Base-by-base conservation (phyloP, 2,888 invertebrate species). In the Craniophora ligustri region DNA sequence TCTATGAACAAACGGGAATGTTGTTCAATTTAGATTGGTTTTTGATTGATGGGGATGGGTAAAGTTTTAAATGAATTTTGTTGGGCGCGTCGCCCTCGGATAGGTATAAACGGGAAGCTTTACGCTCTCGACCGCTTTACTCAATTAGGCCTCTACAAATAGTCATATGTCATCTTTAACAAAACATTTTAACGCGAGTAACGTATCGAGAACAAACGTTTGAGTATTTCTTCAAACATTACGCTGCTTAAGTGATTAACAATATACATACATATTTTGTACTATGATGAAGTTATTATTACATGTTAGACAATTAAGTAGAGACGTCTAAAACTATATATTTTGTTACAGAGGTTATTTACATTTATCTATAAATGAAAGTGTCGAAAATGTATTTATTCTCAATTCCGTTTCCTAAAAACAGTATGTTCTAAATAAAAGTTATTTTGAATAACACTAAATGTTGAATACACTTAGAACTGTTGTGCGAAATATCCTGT, bases 21-120 rank as follows among this genome's bases (percentile, higher is more conserved):
- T 82, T 84, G 85, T 85, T 77, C 85, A 85, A 86, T 87, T 88
- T 87, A 89, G 83, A 90, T 89, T 88, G 88, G 78, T 82, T 88
- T 89, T 90, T 91, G 90, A 90, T 89, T 85, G 88, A 91, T 87
- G 85, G 83, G 77, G 76, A 79, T 76, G 79, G 78, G 79, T 74
- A 81, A 87, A 88, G 81, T 88, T 90, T 86, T 81, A 84, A 89
- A 89, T 86, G 79, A 87, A 88, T 84, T 85, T 83, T 64, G 66
- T 76, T 71, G 70, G 60, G 75, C 64, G 55, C 57, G 55, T 57
- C 56, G 62, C 59, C 57, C 44, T 47, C 61, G 61, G 56, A 38
- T 28, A 38, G 31, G 31, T 15, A n/a, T n/a, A n/a, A n/a, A n/a
- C n/a, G n/a, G n/a, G n/a, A n/a, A n/a, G n/a, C 13, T 31, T 31